Base-by-base conservation (phyloP, 2,113 vertebrate genomes). In the Cairina moschata region DNA sequence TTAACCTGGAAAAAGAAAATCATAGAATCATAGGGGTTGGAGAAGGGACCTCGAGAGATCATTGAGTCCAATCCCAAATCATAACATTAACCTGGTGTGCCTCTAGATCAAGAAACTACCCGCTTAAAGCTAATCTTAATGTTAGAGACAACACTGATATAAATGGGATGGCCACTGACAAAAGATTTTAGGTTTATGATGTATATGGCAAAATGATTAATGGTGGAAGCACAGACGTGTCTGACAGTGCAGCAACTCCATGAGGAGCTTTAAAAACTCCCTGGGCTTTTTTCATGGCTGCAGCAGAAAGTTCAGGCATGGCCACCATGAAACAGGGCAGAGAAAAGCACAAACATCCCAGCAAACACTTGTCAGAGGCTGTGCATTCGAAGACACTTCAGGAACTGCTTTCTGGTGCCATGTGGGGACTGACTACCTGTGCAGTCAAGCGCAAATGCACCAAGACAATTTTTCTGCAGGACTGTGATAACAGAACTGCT, bases 311-410 rank as follows among this genome's bases (percentile, higher is more conserved):
- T 28, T 63, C 28, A 50, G 15, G 10, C 60, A 66, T 32, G 21
- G 34, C 22, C 34, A 22, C 17, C 8, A 55, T 0, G 1, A 32
- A 18, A 36, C 20, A 71, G 20, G 18, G n/a, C 52, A 75, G 28
- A 34, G 16, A 13, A 12, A 63, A 29, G 6, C 44, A 13, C 44
- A 73, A 58, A n/a, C 28, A 76, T 11, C 50, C 48, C 69, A 80
- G 46, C 7, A 69, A 58, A 68, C 25, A 22, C 22, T 46, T 31
- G 36, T 71, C 59, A 36, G 36, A 76, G 52, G 42, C 8, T 23
- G 25, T 5, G 12, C 31, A 23, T 68, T 68, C 72, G 22, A 86
- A 48, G 13, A 38, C 12, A 8, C 29, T 73, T 85, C 21, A 34
- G 20, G 11, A 48, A 60, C 2, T 5, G 31, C 38, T 85, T 66